Evolutionary conservation across 1,140 invertebrate genomes (phyloP).

Genomic region (Sipha flava): DNA sequence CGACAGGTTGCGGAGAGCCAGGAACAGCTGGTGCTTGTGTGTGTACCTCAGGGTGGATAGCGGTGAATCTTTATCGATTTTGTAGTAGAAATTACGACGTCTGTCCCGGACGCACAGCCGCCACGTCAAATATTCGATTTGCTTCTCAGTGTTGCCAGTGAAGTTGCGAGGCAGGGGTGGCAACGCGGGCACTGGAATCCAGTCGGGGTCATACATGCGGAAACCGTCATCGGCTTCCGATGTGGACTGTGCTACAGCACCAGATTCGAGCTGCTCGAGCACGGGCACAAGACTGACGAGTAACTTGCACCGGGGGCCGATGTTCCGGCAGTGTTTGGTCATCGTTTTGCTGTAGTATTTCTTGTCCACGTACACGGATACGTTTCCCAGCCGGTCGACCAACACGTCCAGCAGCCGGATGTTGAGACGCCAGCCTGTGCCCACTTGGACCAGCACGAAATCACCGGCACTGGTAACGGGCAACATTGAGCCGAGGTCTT

Average conservation of each 20-base stretch:
- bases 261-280: constrained; percentile 31
- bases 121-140: constrained; percentile 35
- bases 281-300: constrained; percentile 34
- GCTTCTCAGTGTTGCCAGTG: constrained; percentile 20
- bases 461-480: neutral
- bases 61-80: constrained; percentile 25
- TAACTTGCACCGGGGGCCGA: constrained; percentile 26
- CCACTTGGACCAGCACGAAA: constrained; percentile 33
- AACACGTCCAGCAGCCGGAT: constrained; percentile 33
- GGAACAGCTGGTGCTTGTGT: neutral
- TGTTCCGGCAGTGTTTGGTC: constrained; percentile 25
- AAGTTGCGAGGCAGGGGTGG: constrained; percentile 11
- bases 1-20: too few relatives aligned
- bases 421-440: constrained; percentile 30
- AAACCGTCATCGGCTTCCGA: neutral
- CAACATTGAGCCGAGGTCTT: constrained; percentile 10
- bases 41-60: neutral
- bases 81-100: constrained; percentile 35
- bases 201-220: constrained; percentile 33
- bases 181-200: constrained; percentile 32
- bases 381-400: constrained; percentile 34
- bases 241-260: neutral
- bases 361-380: constrained; percentile 35
- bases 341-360: constrained; percentile 6
- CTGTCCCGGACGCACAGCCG: constrained; percentile 35